Conservation (phyloP, 2,888 invertebrate species). For the Dione juno region DNA sequence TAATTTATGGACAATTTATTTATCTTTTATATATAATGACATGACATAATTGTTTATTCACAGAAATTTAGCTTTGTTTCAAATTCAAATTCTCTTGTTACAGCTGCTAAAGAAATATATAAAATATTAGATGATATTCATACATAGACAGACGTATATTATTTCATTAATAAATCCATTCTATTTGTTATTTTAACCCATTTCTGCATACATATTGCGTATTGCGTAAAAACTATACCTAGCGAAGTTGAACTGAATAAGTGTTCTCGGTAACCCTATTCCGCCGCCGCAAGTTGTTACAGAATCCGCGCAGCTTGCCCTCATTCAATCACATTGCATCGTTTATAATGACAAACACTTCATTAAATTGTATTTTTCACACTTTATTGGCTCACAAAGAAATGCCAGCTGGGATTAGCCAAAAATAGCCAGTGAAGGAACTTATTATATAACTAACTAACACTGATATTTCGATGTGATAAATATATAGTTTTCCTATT, state of each 20-base stretch:
- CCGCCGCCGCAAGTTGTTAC: constrained; percentile 37
- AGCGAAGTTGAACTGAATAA: constrained; percentile 21
- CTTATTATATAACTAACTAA: constrained; percentile 12
- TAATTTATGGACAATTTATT: not conserved
- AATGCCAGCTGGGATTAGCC: constrained; percentile 12
- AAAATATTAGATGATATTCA: not conserved
- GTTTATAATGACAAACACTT: constrained; percentile 56
- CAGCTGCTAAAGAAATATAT: not conserved
- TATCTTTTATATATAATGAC: not conserved
- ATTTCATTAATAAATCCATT: constrained; percentile 13
- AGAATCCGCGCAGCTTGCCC: constrained; percentile 57
- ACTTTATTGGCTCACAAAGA: constrained; percentile 42
- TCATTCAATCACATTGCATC: constrained; percentile 65
- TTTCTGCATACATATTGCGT: constrained; percentile 11
- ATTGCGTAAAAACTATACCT: constrained; percentile 25
- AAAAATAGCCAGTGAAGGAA: constrained; percentile 1
- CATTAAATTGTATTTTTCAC: constrained; percentile 53
- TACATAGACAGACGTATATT: not conserved
- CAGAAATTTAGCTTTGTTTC: constrained; percentile 3
- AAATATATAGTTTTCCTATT: not conserved
- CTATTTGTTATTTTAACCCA: constrained; percentile 17
- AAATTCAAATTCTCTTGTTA: not conserved
- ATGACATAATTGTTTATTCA: not conserved
- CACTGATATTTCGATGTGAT: not conserved
- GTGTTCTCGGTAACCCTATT: constrained; percentile 41